Conservation (phyloP, 2,888 invertebrate genomes). For the Macroteleia sp. region DNA sequence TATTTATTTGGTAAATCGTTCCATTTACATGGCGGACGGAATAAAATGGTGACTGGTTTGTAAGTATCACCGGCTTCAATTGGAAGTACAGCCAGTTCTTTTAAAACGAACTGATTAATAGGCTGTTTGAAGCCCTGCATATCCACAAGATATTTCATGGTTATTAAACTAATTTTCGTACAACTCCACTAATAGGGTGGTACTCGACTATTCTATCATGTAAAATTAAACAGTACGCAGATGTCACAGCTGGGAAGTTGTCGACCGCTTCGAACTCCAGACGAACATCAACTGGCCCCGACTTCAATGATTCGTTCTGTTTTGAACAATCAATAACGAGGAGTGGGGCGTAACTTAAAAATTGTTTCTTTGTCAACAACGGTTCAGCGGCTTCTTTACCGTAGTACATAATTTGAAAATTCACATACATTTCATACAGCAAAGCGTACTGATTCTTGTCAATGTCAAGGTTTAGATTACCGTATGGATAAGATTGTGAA, state of each 20-base stretch:
- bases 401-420: constrained; percentile 24
- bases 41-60: constrained; percentile 6
- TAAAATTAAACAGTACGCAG: constrained; percentile 1
- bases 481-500: constrained; percentile 62
- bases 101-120: constrained; percentile 30
- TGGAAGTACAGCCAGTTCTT: constrained; percentile 23
- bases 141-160: constrained; percentile 22
- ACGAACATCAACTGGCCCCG: constrained; percentile 14
- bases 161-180: not conserved
- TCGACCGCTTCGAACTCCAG: constrained; percentile 10
- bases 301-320: constrained; percentile 28
- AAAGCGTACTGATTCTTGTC: constrained; percentile 24
- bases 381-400: not conserved
- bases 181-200: not conserved
- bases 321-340: constrained; percentile 24
- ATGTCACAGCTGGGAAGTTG: not conserved
- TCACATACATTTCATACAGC: constrained; percentile 33
- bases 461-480: constrained; percentile 21
- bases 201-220: constrained; percentile 9
- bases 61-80: not conserved
- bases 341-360: not conserved
- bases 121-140: constrained; percentile 26
- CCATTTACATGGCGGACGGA: constrained; percentile 22
- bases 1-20: constrained; percentile 15
- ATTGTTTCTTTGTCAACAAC: not conserved